Conservation (phyloP, 2,113 vertebrate species). For the Arenaria interpres region DNA sequence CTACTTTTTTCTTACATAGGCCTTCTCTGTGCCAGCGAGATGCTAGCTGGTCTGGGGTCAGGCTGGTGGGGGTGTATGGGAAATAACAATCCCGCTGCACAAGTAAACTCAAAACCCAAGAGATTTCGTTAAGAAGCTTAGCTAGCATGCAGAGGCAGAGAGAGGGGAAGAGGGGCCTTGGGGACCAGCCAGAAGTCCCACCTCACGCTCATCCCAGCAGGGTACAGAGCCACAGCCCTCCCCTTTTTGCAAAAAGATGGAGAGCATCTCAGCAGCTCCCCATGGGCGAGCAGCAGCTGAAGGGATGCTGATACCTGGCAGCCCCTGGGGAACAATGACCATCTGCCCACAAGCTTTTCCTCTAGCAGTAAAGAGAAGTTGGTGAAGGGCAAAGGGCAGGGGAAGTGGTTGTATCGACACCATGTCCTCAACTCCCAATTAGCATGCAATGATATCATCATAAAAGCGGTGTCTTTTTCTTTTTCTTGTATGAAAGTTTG, state of each 20-base stretch:
- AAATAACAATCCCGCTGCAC: background rate
- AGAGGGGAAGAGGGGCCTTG: background rate
- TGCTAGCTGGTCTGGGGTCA: background rate
- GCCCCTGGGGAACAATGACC: accelerated
- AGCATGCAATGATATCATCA: accelerated
- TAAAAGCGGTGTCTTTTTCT: background rate
- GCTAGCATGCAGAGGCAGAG: background rate
- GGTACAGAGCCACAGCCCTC: background rate
- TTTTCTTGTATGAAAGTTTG: background rate
- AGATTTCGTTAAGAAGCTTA: slow-evolving; percentile 17
- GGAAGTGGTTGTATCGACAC: background rate
- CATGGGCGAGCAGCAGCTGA: background rate
- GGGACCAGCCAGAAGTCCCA: background rate
- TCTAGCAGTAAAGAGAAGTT: background rate
- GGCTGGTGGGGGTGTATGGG: accelerated
- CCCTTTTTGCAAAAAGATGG: too few species aligned
- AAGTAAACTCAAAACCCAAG: background rate
- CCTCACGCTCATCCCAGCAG: accelerated
- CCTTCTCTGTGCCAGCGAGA: background rate
- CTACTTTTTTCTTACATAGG: background rate
- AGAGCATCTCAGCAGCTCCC: background rate
- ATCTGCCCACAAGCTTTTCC: background rate
- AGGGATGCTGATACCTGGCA: background rate
- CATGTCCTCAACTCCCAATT: background rate
- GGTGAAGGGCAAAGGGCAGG: background rate